Base-by-base conservation (phyloP, 1,140 invertebrate genomes). In the Drosophila pseudoananassae region DNA sequence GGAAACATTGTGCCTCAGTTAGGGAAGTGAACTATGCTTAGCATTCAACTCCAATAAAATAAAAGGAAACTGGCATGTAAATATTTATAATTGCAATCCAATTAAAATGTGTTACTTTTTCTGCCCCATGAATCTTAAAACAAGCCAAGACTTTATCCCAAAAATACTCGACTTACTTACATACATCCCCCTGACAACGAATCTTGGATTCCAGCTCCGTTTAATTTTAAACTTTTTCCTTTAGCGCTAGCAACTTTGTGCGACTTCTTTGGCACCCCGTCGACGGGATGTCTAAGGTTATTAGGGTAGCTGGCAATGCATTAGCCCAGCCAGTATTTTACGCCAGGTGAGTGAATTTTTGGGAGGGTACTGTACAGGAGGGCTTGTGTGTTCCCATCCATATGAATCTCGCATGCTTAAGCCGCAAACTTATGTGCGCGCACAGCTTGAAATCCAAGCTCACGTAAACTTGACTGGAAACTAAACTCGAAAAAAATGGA, bases 351-450 rank as follows among this genome's bases (percentile, higher is more conserved):
- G 38, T 43, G 52, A 54, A 45, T 40, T 53, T 58, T 10, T 10
- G 29, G 43, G 20, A 25, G 14, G 29, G 10, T 3, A 29, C 17
- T n/a, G 27, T 31, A 15, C 36, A 40, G 43, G 20, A 4, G 20
- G 38, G 64, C 47, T 36, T 36, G 20, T 55, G 36, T 55, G 33
- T 53, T 64, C 38, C 82, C 78, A 45, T 23, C 76, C 81, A 69
- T 87, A 88, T 88, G 82, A 88, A 82, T 85, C 82, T 82, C 83
- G 82, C 83, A 85, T 88, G 82, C 83, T 85, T 85, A 85, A 85
- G 82, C 82, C 83, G 75, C 70, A 85, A 87, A 87, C 82, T 88
- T 87, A 87, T 81, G 83, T 87, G 75, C 74, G 82, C 70, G 78
- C 83, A 85, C 83, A 85, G 82, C 82, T 85, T 85, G 82, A 85